phyloP scores from a whole-genome alignment of 1,140 invertebrate species.

The Drosophila bocki region DNA sequence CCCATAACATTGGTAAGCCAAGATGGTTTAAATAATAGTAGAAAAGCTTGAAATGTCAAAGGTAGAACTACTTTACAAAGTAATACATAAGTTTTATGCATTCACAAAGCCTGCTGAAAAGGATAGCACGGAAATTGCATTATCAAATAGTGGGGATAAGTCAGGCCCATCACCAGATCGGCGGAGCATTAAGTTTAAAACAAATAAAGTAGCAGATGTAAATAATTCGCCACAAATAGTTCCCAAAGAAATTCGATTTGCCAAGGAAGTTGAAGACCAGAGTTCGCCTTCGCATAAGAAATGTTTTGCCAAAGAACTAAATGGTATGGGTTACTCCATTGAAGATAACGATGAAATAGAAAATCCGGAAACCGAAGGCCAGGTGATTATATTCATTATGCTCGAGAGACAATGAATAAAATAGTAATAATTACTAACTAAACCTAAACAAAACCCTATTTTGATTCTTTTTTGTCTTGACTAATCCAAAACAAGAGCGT shows the following conservation, averaged over 20 bases:
- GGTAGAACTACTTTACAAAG: not conserved
- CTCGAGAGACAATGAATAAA: not conserved
- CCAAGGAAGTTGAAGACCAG: constrained; percentile 12
- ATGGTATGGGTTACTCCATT: constrained; percentile 50
- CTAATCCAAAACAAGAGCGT: constrained; percentile 39
- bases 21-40: not conserved
- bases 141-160: constrained; percentile 42
- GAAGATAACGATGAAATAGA: constrained; percentile 56
- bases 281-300: constrained; percentile 39
- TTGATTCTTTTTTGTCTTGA: constrained; percentile 1
- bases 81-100: not conserved
- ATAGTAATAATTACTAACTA: not conserved
- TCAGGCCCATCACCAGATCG: constrained; percentile 31
- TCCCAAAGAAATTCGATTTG: constrained; percentile 30
- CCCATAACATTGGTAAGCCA: constrained; percentile 19
- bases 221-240: constrained; percentile 33
- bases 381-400: constrained; percentile 1
- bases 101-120: constrained; percentile 57
- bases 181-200: constrained; percentile 57
- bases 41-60: not conserved
- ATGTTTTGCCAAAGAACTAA: constrained; percentile 23
- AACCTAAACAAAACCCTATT: constrained; percentile 8
- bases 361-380: constrained; percentile 7
- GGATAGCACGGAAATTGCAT: constrained; percentile 42
- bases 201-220: constrained; percentile 72